Conservation (phyloP, 1,140 invertebrate genomes). For the Drosophila carrolli region DNA sequence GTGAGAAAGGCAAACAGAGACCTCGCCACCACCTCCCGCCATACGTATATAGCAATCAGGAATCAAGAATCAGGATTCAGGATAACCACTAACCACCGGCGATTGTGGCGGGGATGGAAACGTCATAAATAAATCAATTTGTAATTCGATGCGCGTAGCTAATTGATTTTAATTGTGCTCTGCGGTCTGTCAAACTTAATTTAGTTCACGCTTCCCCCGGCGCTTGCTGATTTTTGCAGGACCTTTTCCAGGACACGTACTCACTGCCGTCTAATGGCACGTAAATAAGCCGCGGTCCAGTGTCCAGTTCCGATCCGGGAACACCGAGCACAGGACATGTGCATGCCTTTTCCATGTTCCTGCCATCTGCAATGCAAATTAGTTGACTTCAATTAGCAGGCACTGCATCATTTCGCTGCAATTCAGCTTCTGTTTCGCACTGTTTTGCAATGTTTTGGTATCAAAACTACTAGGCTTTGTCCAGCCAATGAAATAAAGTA, state of each 20-base stretch:
- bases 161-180: slow-evolving; percentile 66
- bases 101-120: slow-evolving; percentile 32
- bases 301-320: slow-evolving; percentile 16
- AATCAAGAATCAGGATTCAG: slow-evolving; percentile 11
- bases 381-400: slow-evolving; percentile 59
- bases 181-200: slow-evolving; percentile 63
- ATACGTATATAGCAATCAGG: background rate
- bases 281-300: slow-evolving; percentile 50
- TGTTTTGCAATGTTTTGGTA: slow-evolving; percentile 9
- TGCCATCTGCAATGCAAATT: slow-evolving; percentile 57
- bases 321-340: slow-evolving; percentile 15
- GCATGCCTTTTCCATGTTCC: slow-evolving; percentile 45
- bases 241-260: slow-evolving; percentile 30
- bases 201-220: slow-evolving; percentile 17
- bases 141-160: slow-evolving; percentile 65
- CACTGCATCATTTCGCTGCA: slow-evolving; percentile 51
- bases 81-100: slow-evolving; percentile 20
- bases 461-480: slow-evolving; percentile 21
- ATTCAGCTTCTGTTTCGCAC: slow-evolving; percentile 20
- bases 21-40: background rate
- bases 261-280: slow-evolving; percentile 43
- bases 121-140: slow-evolving; percentile 64
- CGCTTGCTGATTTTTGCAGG: slow-evolving; percentile 15
- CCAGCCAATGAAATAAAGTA: slow-evolving; percentile 12
- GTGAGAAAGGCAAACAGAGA: slow-evolving; percentile 51